These are phyloP conservation scores for Todus mexicanus DNA, from an alignment of 2,797 vertebrate species.

Conservation along the genomic window DNA sequence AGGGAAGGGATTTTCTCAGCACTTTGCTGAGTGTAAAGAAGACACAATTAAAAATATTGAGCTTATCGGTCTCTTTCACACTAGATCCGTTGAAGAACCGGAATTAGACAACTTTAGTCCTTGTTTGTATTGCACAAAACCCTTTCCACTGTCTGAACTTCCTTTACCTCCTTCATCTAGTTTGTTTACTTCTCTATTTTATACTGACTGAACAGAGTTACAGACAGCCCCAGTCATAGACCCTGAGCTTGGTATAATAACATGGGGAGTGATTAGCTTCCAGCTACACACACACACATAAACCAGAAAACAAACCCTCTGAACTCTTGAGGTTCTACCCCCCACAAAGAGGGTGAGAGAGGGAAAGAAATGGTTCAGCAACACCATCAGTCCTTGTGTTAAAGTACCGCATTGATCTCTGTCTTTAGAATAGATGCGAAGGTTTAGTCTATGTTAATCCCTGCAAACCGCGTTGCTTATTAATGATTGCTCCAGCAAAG, in stretches of 20 bases:
- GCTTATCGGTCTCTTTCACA: background rate
- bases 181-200: background rate
- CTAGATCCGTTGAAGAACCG: background rate
- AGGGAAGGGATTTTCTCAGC: background rate
- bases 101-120: background rate
- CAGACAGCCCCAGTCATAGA: background rate
- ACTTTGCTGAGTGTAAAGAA: background rate
- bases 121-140: background rate
- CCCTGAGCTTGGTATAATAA: background rate
- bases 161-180: background rate
- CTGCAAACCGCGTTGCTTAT: background rate
- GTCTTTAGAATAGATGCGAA: background rate
- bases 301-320: background rate
- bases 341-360: background rate
- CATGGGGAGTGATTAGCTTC: background rate
- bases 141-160: background rate
- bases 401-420: background rate
- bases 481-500: background rate
- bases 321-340: background rate
- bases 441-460: conserved; percentile 23
- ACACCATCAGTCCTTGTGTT: background rate
- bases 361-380: background rate
- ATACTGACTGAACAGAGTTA: background rate
- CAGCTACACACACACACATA: background rate
- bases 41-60: background rate